A percentile compares a stretch with the other conserved stretches of the same genome.
Evolutionary conservation across 2,888 invertebrate genomes (phyloP).

Genomic region (Lymantria dispar): DNA sequence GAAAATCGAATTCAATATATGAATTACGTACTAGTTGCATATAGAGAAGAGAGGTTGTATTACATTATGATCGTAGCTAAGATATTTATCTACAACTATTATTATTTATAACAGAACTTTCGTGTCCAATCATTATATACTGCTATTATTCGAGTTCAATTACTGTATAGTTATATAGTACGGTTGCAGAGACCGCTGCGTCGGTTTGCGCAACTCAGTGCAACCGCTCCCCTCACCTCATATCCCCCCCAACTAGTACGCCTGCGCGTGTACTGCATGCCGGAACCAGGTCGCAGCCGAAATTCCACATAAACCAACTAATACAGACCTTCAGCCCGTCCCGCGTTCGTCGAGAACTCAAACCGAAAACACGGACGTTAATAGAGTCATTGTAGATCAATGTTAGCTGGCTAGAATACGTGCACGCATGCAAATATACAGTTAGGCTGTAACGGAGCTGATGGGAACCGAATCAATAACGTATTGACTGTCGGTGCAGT

Average conservation of each 20-base stretch:
- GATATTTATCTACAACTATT: neutral
- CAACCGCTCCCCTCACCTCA: constrained; percentile 57
- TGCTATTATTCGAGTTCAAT: constrained; percentile 34
- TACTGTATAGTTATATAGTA: constrained; percentile 39
- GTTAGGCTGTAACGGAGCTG: constrained; percentile 67
- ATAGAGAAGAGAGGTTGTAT: neutral
- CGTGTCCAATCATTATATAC: constrained; percentile 8
- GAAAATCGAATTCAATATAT: too few relatives aligned
- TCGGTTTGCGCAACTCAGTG: constrained; percentile 79
- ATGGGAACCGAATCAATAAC: constrained; percentile 70
- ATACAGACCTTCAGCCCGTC: constrained; percentile 52
- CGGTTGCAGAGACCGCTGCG: constrained; percentile 64
- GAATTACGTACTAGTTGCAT: neutral
- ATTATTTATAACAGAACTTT: constrained; percentile 1
- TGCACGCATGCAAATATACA: constrained; percentile 82
- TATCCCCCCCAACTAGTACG: constrained; percentile 54
- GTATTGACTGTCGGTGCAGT: constrained; percentile 46
- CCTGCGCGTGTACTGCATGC: constrained; percentile 79
- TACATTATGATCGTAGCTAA: neutral
- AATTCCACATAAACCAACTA: constrained; percentile 56
- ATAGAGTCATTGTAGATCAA: constrained; percentile 47
- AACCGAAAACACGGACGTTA: constrained; percentile 28
- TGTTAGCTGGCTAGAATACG: constrained; percentile 51
- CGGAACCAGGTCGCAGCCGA: constrained; percentile 79
- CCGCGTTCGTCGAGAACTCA: constrained; percentile 20